Conservation (phyloP, 2,888 invertebrate species). For the Bellardia pandia region DNA sequence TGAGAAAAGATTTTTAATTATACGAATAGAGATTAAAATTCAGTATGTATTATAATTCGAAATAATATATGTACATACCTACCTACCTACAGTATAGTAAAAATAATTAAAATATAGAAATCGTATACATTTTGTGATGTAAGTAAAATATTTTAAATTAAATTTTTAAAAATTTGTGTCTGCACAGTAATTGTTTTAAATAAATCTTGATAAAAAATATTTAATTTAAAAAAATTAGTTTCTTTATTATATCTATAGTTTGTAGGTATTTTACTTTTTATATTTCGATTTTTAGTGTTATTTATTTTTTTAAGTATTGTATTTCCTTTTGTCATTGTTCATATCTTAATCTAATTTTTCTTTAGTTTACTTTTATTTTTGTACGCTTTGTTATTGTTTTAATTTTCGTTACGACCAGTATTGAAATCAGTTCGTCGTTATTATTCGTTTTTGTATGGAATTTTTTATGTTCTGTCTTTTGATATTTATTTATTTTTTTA, state of each 20-base stretch:
- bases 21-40: background rate
- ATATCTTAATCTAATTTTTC: constrained; percentile 38
- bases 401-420: constrained; percentile 69
- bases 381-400: constrained; percentile 60
- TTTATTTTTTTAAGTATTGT: background rate
- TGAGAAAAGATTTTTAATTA: constrained; percentile 1
- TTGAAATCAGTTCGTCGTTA: constrained; percentile 67
- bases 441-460: constrained; percentile 73
- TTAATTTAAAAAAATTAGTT: no score
- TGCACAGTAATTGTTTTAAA: no score
- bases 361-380: constrained; percentile 48
- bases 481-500: constrained; percentile 12
- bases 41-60: background rate
- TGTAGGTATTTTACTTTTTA: background rate
- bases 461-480: constrained; percentile 67
- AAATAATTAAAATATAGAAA: no score
- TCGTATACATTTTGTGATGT: no score
- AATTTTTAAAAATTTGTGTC: no score
- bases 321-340: background rate
- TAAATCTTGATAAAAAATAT: no score
- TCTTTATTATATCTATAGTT: no score
- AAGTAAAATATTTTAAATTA: no score
- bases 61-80: background rate
- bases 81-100: no score
- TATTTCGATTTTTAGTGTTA: background rate